Percentiles rank a stretch among this genome's conserved stretches.
Evolutionary conservation across 2,888 invertebrate genomes (phyloP).

Genomic region (Synanthedon myopaeformis): DNA sequence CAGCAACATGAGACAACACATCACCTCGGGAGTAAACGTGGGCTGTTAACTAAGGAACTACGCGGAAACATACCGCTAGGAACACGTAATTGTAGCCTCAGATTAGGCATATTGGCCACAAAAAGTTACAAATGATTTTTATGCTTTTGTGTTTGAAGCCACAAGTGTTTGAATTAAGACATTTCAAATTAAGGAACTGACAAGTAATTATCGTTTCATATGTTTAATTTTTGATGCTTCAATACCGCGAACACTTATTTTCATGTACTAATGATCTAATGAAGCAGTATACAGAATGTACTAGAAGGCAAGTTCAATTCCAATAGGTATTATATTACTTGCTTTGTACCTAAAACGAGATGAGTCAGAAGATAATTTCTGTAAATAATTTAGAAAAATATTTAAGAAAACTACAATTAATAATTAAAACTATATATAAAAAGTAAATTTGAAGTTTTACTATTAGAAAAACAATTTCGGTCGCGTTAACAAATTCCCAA

Average conservation of each 20-base stretch:
- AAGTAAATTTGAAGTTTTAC: no score
- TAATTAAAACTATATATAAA: no score
- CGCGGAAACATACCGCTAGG: constrained; percentile 37
- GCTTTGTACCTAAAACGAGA: no score
- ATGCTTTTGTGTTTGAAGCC: background rate
- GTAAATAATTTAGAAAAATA: no score
- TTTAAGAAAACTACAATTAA: no score
- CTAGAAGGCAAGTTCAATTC: no score
- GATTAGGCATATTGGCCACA: constrained; percentile 23
- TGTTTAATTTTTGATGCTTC: background rate
- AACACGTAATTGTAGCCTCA: constrained; percentile 18
- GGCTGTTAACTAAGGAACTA: constrained; percentile 53
- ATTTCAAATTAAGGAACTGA: background rate
- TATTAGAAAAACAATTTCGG: no score
- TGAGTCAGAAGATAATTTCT: no score
- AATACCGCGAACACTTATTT: background rate
- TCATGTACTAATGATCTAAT: no score
- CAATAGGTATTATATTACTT: no score
- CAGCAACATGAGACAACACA: constrained; percentile 26
- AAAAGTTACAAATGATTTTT: constrained; percentile 12
- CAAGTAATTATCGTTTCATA: background rate
- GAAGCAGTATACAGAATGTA: no score
- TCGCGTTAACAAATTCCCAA: no score
- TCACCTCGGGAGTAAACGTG: constrained; percentile 54
- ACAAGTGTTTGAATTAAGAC: background rate